A percentile compares a stretch with the other conserved stretches of the same genome.
phyloP scores from a whole-genome alignment of 2,113 vertebrate species.

The Bufo bufo region DNA sequence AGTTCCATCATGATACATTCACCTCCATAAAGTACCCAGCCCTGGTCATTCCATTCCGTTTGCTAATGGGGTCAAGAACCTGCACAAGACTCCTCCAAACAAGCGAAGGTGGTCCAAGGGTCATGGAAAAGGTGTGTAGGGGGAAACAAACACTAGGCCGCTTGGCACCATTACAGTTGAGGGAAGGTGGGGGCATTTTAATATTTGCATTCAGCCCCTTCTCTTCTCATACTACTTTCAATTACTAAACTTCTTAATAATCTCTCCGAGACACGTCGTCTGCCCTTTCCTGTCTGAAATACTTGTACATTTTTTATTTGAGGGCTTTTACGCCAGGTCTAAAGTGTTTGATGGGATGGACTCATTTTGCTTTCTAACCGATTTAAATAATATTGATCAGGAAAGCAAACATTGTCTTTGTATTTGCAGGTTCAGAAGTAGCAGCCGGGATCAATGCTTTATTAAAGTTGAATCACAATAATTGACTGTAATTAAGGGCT shows the following conservation, averaged over 20 bases:
- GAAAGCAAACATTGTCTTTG: slow-evolving; percentile 50
- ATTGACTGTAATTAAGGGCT: slow-evolving; percentile 58
- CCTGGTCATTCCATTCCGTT: too few relatives aligned
- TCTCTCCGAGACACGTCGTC: not conserved
- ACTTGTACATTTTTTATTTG: not conserved
- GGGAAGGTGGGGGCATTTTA: too few relatives aligned
- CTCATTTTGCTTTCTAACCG: not conserved
- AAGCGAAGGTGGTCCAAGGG: not conserved
- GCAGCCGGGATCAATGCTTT: slow-evolving; percentile 53
- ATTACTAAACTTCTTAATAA: not conserved
- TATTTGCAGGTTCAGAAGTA: slow-evolving; percentile 31
- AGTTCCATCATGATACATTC: too few relatives aligned
- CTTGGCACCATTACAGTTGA: too few relatives aligned
- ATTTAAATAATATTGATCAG: slow-evolving; percentile 51
- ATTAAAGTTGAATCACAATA: slow-evolving; percentile 57
- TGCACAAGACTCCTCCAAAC: not conserved
- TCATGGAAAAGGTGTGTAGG: not conserved
- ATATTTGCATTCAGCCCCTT: too few relatives aligned
- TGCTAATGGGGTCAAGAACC: too few relatives aligned
- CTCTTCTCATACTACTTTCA: not conserved
- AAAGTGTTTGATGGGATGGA: slow-evolving; percentile 24
- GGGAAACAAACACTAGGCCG: too few relatives aligned
- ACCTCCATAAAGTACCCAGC: too few relatives aligned
- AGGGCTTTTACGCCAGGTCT: not conserved
- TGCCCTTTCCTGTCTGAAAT: not conserved